Conservation (phyloP, 2,888 invertebrate genomes). For the Papilio protenor region DNA sequence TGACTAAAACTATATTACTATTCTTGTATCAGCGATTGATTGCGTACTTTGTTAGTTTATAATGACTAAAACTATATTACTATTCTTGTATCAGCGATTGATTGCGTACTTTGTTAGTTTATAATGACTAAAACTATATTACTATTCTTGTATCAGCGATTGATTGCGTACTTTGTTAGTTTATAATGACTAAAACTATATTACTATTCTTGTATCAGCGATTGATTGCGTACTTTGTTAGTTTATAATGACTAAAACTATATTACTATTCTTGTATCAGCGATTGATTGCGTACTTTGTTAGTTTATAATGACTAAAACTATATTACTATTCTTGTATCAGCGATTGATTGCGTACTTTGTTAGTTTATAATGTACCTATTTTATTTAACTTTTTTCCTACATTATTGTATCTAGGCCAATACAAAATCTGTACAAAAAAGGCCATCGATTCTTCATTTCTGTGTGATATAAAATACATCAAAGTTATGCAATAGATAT, state of each 20-base stretch:
- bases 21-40: background rate
- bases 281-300: background rate
- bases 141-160: background rate
- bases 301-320: no score
- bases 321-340: background rate
- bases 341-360: background rate
- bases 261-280: background rate
- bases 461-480: no score
- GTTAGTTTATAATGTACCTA: background rate
- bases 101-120: background rate
- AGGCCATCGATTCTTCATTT: no score
- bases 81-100: background rate
- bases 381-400: background rate
- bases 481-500: no score
- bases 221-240: background rate
- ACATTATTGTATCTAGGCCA: no score
- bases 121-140: background rate
- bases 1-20: background rate
- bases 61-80: background rate
- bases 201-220: background rate
- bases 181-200: no score
- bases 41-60: background rate
- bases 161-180: background rate
- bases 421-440: no score
- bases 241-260: no score